Evolutionary conservation across 2,797 vertebrate genomes (phyloP), one percentile per base, ranked within the genome.

Genomic region (Halcyon smyrnensis): DNA sequence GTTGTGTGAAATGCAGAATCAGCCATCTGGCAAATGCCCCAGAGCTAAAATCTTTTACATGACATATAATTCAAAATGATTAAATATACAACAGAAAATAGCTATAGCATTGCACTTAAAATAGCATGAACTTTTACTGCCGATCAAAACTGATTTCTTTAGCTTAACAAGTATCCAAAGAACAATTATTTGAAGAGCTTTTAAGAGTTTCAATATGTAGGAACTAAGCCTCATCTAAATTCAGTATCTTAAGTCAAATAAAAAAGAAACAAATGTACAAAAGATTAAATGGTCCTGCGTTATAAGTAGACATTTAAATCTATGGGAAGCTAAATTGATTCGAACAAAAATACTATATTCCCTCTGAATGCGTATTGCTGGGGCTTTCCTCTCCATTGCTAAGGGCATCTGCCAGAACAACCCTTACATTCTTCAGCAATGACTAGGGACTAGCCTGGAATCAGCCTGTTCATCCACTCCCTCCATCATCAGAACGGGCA

Each of bases 11-110:
- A 98, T 97, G 97, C 97, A 95, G 97, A 98, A 98, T 98, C 98
- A 98, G 98, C 98, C 98, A 98, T 98, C 98, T 98, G 98, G 98
- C 98, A 98, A 98, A 98, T 98, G 98, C 98, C 98, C 98, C 97
- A 96, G 98, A 98, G 98, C 97, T 98, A 98, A 98, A 97, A 98
- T 98, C 98, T 98, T 97, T 98, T 98, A 98, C 98, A 97, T 96
- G 93, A 98, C 97, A 73, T 97, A 95, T 98, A 98, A 98, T 98
- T 98, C 98, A 97, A 98, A 97, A 95, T 95, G 98, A 98, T 98
- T 98, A 98, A 98, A 98, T 98, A 98, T 97, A 98, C 96, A 98
- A 98, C 98, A 96, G 98, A 97, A 97, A 97, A 90, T 97, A 97
- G 97, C 98, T 97, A 98, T 98, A 97, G 96, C 60, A 92, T 97